Percentiles rank a stretch among this genome's conserved stretches.
Evolutionary conservation across 2,113 vertebrate genomes (phyloP).

Genomic region (Ailuropoda melanoleuca): DNA sequence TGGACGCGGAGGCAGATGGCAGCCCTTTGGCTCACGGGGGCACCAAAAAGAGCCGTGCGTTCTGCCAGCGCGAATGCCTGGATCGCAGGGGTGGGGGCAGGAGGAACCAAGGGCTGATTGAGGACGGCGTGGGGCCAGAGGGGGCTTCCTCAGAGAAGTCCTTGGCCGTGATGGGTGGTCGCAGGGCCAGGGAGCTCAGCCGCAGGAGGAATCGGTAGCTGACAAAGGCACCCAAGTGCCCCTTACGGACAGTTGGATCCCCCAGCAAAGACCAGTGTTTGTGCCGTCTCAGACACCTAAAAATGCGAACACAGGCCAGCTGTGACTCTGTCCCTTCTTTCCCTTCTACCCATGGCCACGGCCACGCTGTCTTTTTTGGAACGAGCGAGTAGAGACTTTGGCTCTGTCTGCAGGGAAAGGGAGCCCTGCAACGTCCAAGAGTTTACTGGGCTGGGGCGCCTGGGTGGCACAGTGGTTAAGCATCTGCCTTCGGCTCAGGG

Average conservation of each 20-base stretch:
- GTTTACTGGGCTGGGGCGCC: not conserved
- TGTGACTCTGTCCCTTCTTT: not conserved
- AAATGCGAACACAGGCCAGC: not conserved
- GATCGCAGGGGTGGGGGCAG: too few relatives aligned
- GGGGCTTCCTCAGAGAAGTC: not conserved
- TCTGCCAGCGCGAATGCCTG: accelerated
- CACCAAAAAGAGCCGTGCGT: not conserved
- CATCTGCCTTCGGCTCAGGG: too few relatives aligned
- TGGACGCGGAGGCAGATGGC: not conserved
- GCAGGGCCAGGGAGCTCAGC: not conserved
- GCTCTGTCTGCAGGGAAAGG: not conserved
- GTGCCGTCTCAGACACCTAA: not conserved
- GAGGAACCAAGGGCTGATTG: not conserved
- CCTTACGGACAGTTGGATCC: not conserved
- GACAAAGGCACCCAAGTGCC: accelerated
- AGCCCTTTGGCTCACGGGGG: not conserved
- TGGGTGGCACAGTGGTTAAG: too few relatives aligned
- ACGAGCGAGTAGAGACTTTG: not conserved
- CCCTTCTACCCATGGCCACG: too few relatives aligned
- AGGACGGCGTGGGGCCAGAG: too few relatives aligned
- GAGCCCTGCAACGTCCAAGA: not conserved
- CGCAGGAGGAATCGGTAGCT: not conserved
- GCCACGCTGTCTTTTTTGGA: not conserved
- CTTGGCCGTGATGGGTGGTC: accelerated
- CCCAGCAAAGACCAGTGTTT: not conserved